A percentile compares a stretch with the other conserved stretches of the same genome.
Conservation (phyloP, 2,113 vertebrate genomes). For the Saguinus midas region DNA sequence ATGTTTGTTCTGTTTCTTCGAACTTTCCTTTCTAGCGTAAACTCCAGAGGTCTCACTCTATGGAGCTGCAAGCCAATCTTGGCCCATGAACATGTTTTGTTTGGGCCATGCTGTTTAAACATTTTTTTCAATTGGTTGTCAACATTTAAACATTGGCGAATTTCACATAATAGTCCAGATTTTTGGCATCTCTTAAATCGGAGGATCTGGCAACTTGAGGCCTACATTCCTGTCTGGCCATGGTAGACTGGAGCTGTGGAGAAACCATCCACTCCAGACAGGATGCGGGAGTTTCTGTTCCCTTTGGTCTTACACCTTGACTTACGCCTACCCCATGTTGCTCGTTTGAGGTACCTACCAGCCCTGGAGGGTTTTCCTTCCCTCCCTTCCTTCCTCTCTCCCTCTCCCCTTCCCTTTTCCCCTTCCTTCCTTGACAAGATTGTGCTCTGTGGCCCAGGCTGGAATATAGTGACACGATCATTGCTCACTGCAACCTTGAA, state of each 20-base stretch:
- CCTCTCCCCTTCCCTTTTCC: too few relatives aligned
- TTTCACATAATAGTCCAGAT: constrained; percentile 34
- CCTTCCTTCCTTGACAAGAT: too few relatives aligned
- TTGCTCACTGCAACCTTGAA: too few relatives aligned
- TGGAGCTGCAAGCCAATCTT: neutral
- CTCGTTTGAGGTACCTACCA: neutral
- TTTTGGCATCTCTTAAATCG: constrained; percentile 59
- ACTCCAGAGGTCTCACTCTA: neutral
- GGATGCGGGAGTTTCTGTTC: neutral
- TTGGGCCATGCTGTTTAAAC: constrained; percentile 57
- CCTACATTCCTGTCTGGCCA: constrained; percentile 18
- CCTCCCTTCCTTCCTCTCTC: too few relatives aligned
- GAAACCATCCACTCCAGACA: neutral
- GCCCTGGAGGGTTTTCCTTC: too few relatives aligned
- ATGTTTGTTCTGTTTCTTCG: neutral
- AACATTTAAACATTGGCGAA: constrained; percentile 58
- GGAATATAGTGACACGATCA: too few relatives aligned
- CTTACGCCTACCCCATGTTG: neutral
- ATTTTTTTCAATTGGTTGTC: constrained; percentile 54
- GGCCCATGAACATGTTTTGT: constrained; percentile 40
- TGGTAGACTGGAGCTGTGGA: neutral
- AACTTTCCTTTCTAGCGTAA: constrained; percentile 25
- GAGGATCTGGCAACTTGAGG: constrained; percentile 32
- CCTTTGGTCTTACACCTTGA: neutral
- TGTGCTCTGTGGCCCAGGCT: too few relatives aligned